Percentiles rank a stretch among this genome's conserved stretches.
These are phyloP conservation scores for Hyperopisus bebe DNA, from an alignment of 2,113 vertebrate genomes.

Conservation along the genomic window DNA sequence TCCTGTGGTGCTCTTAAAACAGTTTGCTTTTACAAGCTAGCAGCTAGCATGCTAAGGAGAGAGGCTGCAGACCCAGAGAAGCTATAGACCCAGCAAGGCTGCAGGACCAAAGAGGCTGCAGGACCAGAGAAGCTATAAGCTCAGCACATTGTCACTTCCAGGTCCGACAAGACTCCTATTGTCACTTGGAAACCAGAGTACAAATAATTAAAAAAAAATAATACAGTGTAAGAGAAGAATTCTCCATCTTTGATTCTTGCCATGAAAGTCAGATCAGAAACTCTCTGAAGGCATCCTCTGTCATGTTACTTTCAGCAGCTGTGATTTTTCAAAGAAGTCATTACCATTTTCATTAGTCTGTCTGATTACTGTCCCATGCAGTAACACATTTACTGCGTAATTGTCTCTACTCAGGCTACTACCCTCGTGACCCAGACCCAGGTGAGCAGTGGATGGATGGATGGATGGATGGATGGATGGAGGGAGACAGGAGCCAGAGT, in stretches of 20 bases:
- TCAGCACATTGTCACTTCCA: neutral
- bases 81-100: too few species aligned
- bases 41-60: neutral
- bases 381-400: neutral
- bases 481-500: neutral
- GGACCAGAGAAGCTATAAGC: too few species aligned
- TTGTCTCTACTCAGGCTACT: neutral
- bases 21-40: neutral
- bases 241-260: neutral
- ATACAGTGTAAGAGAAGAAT: neutral
- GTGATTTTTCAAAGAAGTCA: conserved; percentile 15
- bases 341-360: neutral
- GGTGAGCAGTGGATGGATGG: neutral
- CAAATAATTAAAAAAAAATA: neutral
- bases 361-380: neutral
- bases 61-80: neutral
- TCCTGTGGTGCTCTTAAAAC: neutral
- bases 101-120: too few species aligned
- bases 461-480: neutral
- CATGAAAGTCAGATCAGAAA: neutral
- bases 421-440: neutral
- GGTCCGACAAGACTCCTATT: neutral
- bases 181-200: neutral
- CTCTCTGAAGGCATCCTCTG: neutral
- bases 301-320: conserved; percentile 4